Evolutionary conservation across 2,888 invertebrate genomes (phyloP).

Genomic region (Deilephila porcellus): DNA sequence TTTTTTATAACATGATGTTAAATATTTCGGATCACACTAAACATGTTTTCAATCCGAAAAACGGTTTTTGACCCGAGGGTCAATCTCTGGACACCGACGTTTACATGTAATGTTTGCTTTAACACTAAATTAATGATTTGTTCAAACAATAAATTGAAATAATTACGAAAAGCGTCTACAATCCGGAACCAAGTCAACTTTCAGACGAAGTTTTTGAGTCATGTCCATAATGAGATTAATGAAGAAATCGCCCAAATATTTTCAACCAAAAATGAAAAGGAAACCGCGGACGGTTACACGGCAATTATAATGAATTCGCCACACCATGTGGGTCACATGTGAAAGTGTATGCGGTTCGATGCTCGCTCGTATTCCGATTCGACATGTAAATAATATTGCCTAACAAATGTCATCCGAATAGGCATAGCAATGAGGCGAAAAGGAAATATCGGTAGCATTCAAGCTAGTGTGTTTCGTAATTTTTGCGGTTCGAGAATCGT

Average conservation of each 20-base stretch:
- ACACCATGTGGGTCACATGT: constrained; percentile 26
- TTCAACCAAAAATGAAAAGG: background rate
- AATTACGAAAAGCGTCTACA: too few species aligned
- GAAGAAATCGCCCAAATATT: background rate
- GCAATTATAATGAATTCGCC: constrained; percentile 18
- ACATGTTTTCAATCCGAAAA: too few species aligned
- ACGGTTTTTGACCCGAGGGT: too few species aligned
- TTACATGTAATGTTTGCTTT: too few species aligned
- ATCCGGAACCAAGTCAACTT: background rate
- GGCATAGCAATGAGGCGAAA: constrained; percentile 2
- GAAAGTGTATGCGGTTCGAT: constrained; percentile 31
- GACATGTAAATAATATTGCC: constrained; percentile 2
- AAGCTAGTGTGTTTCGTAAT: too few species aligned
- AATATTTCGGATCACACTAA: too few species aligned
- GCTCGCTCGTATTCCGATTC: constrained; percentile 16
- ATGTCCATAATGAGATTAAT: background rate
- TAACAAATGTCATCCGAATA: constrained; percentile 16
- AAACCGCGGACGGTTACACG: background rate
- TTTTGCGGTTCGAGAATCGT: too few species aligned
- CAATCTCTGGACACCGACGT: too few species aligned
- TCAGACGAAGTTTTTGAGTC: background rate
- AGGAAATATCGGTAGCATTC: background rate
- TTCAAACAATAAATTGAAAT: too few species aligned
- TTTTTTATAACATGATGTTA: too few species aligned
- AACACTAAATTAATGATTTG: too few species aligned